Conservation (phyloP, 2,797 vertebrate species). For the Halcyon badia region DNA sequence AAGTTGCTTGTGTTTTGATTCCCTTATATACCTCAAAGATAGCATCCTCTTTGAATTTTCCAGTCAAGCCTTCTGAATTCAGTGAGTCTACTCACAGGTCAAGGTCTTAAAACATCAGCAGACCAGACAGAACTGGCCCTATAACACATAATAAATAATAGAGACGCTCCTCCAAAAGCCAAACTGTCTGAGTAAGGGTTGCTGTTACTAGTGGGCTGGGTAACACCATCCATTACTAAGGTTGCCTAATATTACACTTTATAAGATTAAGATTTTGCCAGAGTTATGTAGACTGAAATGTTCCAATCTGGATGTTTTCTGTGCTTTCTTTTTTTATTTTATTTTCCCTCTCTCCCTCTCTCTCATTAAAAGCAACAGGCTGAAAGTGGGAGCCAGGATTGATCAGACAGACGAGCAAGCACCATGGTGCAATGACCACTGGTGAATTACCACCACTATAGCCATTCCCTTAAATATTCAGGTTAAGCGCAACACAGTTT, state of each 20-base stretch:
- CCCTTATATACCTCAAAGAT: neutral
- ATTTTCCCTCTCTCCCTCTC: neutral
- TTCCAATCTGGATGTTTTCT: neutral
- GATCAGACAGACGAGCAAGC: neutral
- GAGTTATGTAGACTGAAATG: neutral
- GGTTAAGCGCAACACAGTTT: neutral
- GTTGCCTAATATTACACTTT: neutral
- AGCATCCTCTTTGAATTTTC: neutral
- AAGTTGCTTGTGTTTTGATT: slow-evolving; percentile 17
- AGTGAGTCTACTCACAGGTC: neutral
- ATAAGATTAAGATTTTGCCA: neutral
- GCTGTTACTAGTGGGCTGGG: neutral
- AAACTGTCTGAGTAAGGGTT: neutral
- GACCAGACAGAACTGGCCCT: neutral
- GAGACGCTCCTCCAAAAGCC: neutral
- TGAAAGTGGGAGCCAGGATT: neutral
- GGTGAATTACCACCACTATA: neutral
- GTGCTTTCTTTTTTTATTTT: neutral
- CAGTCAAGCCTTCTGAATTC: neutral
- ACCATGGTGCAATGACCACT: neutral
- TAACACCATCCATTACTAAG: neutral
- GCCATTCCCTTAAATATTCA: neutral
- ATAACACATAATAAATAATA: neutral
- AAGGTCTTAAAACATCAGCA: neutral
- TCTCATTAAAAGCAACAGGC: neutral